These are phyloP conservation scores for Karalla daura DNA, from an alignment of 2,797 vertebrate species.

Conservation along the genomic window DNA sequence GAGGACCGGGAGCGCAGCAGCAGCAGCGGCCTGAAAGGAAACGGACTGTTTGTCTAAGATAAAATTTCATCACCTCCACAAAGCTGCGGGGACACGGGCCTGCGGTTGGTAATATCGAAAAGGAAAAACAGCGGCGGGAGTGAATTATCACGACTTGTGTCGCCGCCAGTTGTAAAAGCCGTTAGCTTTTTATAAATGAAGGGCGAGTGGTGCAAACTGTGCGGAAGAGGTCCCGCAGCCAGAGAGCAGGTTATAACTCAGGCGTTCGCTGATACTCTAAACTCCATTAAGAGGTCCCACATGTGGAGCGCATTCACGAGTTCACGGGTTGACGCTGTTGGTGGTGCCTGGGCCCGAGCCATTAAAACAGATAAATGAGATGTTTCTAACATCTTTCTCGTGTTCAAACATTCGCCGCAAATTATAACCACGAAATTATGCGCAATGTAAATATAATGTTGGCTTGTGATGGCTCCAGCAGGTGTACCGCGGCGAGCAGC, in stretches of 20 bases:
- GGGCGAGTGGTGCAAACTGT: slow-evolving; percentile 43
- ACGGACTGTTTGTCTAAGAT: slow-evolving; percentile 74
- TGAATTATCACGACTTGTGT: slow-evolving; percentile 66
- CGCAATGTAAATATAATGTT: slow-evolving; percentile 57
- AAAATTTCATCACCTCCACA: slow-evolving; percentile 72
- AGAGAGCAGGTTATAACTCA: slow-evolving; percentile 71
- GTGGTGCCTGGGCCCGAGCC: slow-evolving; percentile 45
- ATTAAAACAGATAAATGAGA: slow-evolving; percentile 64
- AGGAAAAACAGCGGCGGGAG: slow-evolving; percentile 50
- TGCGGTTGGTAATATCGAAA: slow-evolving; percentile 44
- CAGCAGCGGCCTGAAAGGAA: slow-evolving; percentile 53
- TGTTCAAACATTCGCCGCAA: slow-evolving; percentile 49
- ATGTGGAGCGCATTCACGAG: slow-evolving; percentile 66
- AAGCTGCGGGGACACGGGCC: slow-evolving; percentile 46
- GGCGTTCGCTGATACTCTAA: slow-evolving; percentile 57
- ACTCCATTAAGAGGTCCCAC: slow-evolving; percentile 75
- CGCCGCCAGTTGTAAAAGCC: slow-evolving; percentile 60
- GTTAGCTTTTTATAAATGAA: slow-evolving; percentile 72
- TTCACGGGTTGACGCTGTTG: slow-evolving; percentile 50
- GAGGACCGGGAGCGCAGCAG: slow-evolving; percentile 31
- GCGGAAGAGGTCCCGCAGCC: slow-evolving; percentile 59
- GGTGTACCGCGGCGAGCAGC: slow-evolving; percentile 43
- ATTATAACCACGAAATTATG: slow-evolving; percentile 42
- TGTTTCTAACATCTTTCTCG: slow-evolving; percentile 62
- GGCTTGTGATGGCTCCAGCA: slow-evolving; percentile 40